These are phyloP conservation scores for Pitangus sulphuratus DNA, from an alignment of 2,797 vertebrate species.

Conservation along the genomic window DNA sequence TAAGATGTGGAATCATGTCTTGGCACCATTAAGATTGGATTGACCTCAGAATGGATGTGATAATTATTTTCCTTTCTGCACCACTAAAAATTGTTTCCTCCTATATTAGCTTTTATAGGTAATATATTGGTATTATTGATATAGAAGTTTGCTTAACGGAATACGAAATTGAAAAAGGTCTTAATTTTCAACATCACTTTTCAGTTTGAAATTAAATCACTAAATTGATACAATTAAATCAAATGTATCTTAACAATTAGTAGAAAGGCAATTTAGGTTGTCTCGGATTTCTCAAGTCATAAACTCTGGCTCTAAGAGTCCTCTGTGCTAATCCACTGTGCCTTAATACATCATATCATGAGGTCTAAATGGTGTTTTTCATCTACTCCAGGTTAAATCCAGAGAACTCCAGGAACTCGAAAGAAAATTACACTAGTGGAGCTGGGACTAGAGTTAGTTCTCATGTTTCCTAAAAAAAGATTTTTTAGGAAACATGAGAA, in stretches of 20 bases:
- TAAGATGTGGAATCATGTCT: not conserved
- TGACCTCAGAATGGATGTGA: not conserved
- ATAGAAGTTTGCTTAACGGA: not conserved
- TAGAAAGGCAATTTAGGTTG: not conserved
- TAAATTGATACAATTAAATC: not conserved
- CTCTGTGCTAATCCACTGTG: not conserved
- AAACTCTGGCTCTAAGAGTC: not conserved
- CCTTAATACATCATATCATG: not conserved
- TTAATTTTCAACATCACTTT: not conserved
- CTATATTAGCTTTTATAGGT: not conserved
- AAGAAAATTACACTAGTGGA: not conserved
- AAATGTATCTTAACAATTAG: not conserved
- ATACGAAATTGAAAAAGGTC: not conserved
- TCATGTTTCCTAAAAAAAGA: no score
- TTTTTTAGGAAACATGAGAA: not conserved
- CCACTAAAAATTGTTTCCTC: not conserved
- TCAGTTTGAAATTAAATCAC: not conserved
- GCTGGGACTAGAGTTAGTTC: not conserved
- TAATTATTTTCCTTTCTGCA: constrained; percentile 4
- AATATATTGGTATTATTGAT: not conserved
- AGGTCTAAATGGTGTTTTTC: not conserved
- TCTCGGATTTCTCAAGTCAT: not conserved
- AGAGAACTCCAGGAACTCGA: not conserved
- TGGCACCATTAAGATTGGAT: not conserved
- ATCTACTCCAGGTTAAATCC: not conserved